Evolutionary conservation across 2,113 vertebrate species (phyloP).

Genomic region (Trogon melanurus): DNA sequence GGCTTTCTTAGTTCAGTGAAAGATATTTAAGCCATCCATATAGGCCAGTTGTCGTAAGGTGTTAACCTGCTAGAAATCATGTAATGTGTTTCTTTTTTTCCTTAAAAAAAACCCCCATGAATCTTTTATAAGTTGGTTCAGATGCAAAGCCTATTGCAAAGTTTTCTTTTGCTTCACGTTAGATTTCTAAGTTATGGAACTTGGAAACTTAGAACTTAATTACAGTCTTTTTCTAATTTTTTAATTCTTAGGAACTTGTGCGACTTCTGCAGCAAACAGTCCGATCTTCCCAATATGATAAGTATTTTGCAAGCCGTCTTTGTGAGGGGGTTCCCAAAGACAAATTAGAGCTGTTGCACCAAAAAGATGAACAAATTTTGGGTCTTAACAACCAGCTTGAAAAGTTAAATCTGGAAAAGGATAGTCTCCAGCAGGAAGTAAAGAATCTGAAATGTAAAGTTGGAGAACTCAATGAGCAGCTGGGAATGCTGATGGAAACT

Average conservation of each 20-base stretch:
- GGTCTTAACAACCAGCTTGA: constrained; percentile 89
- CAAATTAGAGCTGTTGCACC: constrained; percentile 76
- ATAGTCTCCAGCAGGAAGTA: constrained; percentile 87
- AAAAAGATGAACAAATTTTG: constrained; percentile 87
- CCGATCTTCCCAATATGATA: constrained; percentile 88
- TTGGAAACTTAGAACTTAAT: neutral
- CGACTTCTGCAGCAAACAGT: constrained; percentile 95
- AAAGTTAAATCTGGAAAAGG: constrained; percentile 85
- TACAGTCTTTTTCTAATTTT: neutral
- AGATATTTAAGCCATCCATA: rapidly evolving
- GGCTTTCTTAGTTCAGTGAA: neutral
- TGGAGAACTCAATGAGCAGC: constrained; percentile 88
- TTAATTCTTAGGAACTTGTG: constrained; percentile 86
- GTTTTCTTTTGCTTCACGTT: neutral
- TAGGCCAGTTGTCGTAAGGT: neutral
- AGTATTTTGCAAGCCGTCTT: constrained; percentile 70
- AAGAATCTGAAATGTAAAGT: constrained; percentile 86
- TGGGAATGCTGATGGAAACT: constrained; percentile 96
- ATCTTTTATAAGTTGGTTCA: neutral
- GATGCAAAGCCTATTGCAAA: neutral
- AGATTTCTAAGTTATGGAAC: neutral
- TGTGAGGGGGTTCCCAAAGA: constrained; percentile 59
- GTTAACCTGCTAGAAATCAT: neutral
- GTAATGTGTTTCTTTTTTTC: neutral
- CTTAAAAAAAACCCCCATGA: neutral